phyloP scores from a whole-genome alignment of 1,140 invertebrate species.

The Dinoponera quadriceps region DNA sequence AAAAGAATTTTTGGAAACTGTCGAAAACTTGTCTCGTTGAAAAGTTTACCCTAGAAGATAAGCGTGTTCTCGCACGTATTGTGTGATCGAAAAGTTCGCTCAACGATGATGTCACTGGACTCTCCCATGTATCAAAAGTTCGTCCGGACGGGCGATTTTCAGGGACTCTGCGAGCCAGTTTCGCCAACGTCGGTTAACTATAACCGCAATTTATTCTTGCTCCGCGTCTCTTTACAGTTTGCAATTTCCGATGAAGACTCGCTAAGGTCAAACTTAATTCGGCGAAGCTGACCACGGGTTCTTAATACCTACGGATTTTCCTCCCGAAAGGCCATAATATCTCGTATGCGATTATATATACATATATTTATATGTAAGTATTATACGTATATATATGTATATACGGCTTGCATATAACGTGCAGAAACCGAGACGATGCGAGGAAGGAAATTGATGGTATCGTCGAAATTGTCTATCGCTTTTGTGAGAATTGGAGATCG shows the following conservation, averaged over 20 bases:
- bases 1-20: no score
- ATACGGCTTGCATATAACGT: slow-evolving; percentile 12
- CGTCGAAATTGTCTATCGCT: slow-evolving; percentile 45
- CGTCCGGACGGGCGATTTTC: neutral
- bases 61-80: neutral
- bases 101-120: slow-evolving; percentile 10
- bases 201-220: slow-evolving; percentile 1
- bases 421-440: slow-evolving; percentile 12
- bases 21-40: no score
- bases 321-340: slow-evolving; percentile 7
- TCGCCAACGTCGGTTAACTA: neutral
- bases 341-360: slow-evolving; percentile 22
- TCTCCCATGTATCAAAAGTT: neutral
- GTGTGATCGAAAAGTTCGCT: neutral
- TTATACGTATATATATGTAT: neutral
- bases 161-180: neutral
- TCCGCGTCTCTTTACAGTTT: neutral
- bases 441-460: slow-evolving; percentile 53
- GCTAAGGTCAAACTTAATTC: slow-evolving; percentile 7
- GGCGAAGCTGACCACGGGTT: neutral
- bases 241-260: neutral
- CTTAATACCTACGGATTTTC: slow-evolving; percentile 13
- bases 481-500: slow-evolving; percentile 33
- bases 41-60: no score
- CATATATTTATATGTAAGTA: slow-evolving; percentile 44